A percentile compares a stretch with the other conserved stretches of the same genome.
These are phyloP conservation scores for Monochamus alternatus DNA, from an alignment of 2,888 invertebrate species.

Conservation along the genomic window DNA sequence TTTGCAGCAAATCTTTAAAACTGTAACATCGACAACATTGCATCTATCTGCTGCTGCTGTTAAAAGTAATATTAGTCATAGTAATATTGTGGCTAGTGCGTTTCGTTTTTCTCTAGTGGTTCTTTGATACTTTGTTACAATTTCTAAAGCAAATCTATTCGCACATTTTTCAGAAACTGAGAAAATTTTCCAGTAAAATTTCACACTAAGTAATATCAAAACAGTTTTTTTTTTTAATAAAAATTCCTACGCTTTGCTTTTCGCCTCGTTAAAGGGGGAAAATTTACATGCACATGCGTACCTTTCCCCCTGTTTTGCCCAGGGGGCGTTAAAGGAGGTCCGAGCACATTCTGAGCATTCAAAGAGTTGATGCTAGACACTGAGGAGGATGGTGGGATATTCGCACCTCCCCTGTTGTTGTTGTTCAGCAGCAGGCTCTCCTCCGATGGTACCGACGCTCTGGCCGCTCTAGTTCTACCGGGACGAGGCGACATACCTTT, in stretches of 20 bases:
- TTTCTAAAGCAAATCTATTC: not conserved
- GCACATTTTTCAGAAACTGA: too few relatives aligned
- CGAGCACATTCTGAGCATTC: slow-evolving; percentile 67
- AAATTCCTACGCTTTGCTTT: not conserved
- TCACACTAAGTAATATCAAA: too few relatives aligned
- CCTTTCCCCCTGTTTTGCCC: slow-evolving; percentile 67
- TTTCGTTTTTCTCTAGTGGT: too few relatives aligned
- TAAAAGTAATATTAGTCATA: too few relatives aligned
- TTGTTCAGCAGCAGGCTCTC: slow-evolving; percentile 72
- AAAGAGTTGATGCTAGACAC: slow-evolving; percentile 72
- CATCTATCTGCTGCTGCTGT: too few relatives aligned
- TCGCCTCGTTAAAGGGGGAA: not conserved
- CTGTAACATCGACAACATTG: too few relatives aligned
- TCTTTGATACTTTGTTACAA: too few relatives aligned
- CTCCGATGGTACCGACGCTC: slow-evolving; percentile 77
- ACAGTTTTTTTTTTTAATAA: too few relatives aligned
- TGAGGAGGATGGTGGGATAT: slow-evolving; percentile 73
- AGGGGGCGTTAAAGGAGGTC: slow-evolving; percentile 66
- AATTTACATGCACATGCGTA: slow-evolving; percentile 60
- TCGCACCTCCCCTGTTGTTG: slow-evolving; percentile 65
- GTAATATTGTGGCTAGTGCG: too few relatives aligned
- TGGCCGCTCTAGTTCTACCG: slow-evolving; percentile 70
- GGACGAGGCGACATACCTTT: slow-evolving; percentile 72
- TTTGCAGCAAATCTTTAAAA: too few relatives aligned
- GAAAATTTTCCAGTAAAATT: too few relatives aligned